Percentiles rank a stretch among this genome's conserved stretches.
These are phyloP conservation scores for Pelusios castaneus DNA, from an alignment of 2,113 vertebrate species.

Conservation along the genomic window DNA sequence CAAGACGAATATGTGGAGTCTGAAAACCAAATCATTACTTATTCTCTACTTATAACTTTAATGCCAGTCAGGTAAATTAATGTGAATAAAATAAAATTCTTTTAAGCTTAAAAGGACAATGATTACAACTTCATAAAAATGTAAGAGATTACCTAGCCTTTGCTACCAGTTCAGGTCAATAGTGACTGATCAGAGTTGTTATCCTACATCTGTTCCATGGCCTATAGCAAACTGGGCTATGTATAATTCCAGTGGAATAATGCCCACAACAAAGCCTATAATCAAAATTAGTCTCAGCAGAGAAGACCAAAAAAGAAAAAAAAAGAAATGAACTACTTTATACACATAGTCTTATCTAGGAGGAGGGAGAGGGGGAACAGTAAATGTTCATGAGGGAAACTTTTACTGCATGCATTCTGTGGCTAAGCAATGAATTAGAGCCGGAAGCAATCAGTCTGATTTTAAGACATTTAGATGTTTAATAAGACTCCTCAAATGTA, in stretches of 20 bases:
- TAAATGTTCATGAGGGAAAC: background rate
- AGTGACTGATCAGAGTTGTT: background rate
- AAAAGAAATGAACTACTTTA: background rate
- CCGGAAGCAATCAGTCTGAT: background rate
- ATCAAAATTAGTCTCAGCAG: background rate
- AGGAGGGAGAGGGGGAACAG: background rate
- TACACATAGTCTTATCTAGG: background rate
- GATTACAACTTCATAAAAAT: background rate
- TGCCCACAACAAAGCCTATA: background rate
- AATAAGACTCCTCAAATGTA: no score
- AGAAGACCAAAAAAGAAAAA: background rate
- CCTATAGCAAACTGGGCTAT: background rate
- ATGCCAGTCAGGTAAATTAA: no score
- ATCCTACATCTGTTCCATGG: background rate
- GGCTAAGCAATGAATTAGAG: background rate
- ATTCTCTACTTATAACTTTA: background rate
- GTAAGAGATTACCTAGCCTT: background rate
- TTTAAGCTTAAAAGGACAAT: no score
- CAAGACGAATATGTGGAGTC: background rate
- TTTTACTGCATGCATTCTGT: background rate
- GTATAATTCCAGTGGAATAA: no score
- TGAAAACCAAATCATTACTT: background rate
- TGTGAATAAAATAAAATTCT: background rate
- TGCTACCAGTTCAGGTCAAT: background rate
- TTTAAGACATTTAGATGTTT: no score